phyloP scores from a whole-genome alignment of 64 coral and sea anemone genomes.

The Cladopsammia gracilis region DNA sequence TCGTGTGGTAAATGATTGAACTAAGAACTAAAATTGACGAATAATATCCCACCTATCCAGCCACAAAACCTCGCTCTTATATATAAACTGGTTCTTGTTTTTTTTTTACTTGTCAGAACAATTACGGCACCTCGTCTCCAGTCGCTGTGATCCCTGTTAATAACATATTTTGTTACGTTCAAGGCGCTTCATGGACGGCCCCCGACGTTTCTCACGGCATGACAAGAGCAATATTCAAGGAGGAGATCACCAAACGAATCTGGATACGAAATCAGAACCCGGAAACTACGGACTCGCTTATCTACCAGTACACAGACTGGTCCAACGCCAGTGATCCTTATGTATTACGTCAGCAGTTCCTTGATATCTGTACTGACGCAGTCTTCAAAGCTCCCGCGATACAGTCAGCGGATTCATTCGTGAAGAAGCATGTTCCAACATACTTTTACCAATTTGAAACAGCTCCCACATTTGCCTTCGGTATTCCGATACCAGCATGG shows the following conservation, averaged over 20 bases:
- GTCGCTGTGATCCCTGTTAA: too few species aligned
- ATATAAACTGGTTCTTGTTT: too few species aligned
- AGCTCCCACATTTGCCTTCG: neutral
- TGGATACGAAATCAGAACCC: constrained; percentile 72
- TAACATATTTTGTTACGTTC: neutral
- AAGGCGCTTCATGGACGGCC: constrained; percentile 53
- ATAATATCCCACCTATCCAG: too few species aligned
- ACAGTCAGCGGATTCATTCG: constrained; percentile 69
- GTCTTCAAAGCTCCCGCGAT: constrained; percentile 78
- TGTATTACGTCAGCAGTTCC: constrained; percentile 56
- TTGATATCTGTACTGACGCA: constrained; percentile 68
- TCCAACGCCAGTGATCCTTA: constrained; percentile 48
- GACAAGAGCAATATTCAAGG: constrained; percentile 15
- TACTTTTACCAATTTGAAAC: constrained; percentile 64
- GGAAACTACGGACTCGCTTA: constrained; percentile 41
- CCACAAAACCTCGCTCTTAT: too few species aligned
- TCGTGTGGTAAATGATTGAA: too few species aligned
- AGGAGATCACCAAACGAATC: constrained; percentile 32
- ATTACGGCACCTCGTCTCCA: too few species aligned
- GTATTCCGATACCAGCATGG: neutral
- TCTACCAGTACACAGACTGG: constrained; percentile 82
- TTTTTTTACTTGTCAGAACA: too few species aligned
- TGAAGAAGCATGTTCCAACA: constrained; percentile 39
- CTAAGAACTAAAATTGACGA: too few species aligned
- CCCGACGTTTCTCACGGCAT: constrained; percentile 54